Conservation (phyloP, 2,113 vertebrate species). For the Lamprotornis superbus region DNA sequence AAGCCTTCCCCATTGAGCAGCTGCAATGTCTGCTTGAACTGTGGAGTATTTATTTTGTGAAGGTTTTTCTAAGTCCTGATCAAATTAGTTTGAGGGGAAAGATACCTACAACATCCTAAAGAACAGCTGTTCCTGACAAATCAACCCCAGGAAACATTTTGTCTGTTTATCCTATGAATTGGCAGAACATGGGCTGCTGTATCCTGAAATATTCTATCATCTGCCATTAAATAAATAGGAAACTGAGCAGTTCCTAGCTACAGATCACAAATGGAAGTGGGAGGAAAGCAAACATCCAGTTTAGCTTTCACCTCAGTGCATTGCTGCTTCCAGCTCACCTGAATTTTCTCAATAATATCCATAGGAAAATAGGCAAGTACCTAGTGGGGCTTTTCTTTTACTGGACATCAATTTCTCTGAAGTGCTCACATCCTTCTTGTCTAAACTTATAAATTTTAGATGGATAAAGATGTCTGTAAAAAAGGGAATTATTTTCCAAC, state of each 20-base stretch:
- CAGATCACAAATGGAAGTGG: neutral
- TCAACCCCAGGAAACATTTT: constrained; percentile 8
- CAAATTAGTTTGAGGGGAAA: neutral
- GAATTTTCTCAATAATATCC: neutral
- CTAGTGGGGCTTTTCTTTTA: neutral
- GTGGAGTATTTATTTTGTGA: neutral
- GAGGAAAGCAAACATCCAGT: constrained; percentile 4
- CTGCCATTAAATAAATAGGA: neutral
- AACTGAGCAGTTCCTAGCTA: neutral
- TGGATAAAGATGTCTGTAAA: neutral
- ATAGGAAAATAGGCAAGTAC: neutral
- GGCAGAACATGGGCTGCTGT: constrained; percentile 1
- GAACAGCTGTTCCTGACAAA: constrained; percentile 3
- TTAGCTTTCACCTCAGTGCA: neutral
- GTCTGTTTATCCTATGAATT: neutral
- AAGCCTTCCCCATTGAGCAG: neutral
- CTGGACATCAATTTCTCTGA: neutral
- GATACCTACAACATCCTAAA: neutral
- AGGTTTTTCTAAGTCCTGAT: neutral
- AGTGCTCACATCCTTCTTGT: neutral
- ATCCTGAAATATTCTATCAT: constrained; percentile 35
- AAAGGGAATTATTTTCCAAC: neutral
- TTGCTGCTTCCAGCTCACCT: neutral
- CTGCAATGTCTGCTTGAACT: neutral
- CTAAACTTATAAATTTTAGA: neutral